Evolutionary conservation across 2,797 vertebrate genomes (phyloP).

Genomic region (Sciurus vulgaris): DNA sequence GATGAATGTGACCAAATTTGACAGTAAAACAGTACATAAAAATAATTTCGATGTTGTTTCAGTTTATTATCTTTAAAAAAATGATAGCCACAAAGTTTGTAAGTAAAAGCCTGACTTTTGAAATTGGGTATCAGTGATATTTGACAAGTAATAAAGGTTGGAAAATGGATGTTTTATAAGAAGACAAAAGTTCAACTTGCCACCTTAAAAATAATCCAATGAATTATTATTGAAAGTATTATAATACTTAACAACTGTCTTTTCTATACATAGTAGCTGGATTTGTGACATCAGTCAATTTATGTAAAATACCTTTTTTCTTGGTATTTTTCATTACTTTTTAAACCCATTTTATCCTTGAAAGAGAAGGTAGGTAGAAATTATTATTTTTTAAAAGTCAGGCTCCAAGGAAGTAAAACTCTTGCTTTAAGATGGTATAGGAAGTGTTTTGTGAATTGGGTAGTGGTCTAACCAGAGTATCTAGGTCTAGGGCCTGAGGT

Average conservation of each 20-base stretch:
- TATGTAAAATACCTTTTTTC: neutral
- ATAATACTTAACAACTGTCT: neutral
- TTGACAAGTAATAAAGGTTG: neutral
- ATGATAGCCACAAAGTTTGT: neutral
- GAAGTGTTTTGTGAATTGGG: neutral
- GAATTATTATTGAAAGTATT: neutral
- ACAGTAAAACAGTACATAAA: neutral
- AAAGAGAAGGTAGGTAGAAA: neutral
- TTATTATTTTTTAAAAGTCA: neutral
- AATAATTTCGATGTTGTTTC: neutral
- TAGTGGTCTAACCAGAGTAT: neutral
- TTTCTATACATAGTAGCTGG: neutral
- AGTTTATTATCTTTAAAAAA: neutral
- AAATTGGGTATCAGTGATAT: neutral
- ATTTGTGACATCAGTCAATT: neutral
- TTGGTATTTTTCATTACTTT: conserved; percentile 8
- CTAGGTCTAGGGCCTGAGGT: neutral
- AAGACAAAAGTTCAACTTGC: neutral
- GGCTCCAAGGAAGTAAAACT: neutral
- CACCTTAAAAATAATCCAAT: neutral
- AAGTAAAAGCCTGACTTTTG: neutral
- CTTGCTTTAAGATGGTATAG: neutral
- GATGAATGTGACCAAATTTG: neutral
- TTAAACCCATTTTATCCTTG: neutral
- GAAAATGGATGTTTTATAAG: neutral